Evolutionary conservation across 2,797 vertebrate genomes (phyloP).

Genomic region (Esox masquinongy): DNA sequence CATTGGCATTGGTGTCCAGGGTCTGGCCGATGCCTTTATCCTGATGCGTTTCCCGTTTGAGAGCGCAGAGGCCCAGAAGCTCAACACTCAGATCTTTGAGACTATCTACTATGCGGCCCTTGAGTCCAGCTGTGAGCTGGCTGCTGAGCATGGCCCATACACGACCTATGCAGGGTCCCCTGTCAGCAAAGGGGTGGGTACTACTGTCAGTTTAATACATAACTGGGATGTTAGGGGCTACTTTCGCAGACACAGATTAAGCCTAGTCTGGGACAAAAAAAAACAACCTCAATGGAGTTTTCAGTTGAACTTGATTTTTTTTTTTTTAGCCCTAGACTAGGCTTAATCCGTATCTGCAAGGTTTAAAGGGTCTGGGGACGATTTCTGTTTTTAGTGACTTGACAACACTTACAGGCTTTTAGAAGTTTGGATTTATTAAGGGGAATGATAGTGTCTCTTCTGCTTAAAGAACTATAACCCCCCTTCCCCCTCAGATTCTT

Average conservation of each 20-base stretch:
- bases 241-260: too few relatives aligned
- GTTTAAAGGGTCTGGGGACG: too few relatives aligned
- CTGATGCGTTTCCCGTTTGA: constrained; percentile 94
- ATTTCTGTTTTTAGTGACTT: not conserved
- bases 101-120: constrained; percentile 92
- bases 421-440: not conserved
- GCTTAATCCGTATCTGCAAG: too few relatives aligned
- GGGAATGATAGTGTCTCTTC: not conserved
- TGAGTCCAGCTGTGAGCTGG: constrained; percentile 92
- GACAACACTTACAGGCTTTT: not conserved
- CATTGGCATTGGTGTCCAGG: constrained; percentile 95
- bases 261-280: too few relatives aligned
- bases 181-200: constrained; percentile 89
- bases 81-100: constrained; percentile 97
- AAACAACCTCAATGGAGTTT: too few relatives aligned
- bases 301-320: too few relatives aligned
- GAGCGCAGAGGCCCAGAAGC: constrained; percentile 85
- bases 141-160: constrained; percentile 82
- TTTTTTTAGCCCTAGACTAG: too few relatives aligned
- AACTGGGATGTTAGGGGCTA: not conserved
- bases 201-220: not conserved
- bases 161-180: constrained; percentile 89
- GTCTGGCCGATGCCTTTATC: constrained; percentile 94
- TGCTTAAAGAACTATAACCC: not conserved
- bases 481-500: constrained; percentile 74